Evolutionary conservation across 53 echinoderm and acorn worm genomes (phyloP).

Genomic region (Apostichopus leukothele): DNA sequence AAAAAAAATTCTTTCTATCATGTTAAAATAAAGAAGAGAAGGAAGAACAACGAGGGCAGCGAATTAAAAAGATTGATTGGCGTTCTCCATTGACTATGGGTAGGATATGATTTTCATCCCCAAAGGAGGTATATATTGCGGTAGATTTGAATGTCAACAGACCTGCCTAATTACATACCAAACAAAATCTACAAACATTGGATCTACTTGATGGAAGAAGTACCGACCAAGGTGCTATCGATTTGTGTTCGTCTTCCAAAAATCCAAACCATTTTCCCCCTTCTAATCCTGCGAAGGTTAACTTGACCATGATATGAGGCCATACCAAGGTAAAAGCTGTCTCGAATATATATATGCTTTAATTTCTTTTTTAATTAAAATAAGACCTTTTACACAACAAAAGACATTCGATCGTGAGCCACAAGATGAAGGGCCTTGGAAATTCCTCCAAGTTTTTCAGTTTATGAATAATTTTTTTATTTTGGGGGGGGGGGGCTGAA

Average conservation of each 20-base stretch:
- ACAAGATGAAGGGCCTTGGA: not conserved
- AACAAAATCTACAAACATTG: conserved; percentile 40
- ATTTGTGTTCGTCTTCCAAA: not conserved
- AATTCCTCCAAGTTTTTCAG: not conserved
- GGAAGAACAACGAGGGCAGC: conserved; percentile 19
- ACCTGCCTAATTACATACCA: conserved; percentile 21
- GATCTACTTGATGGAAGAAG: conserved; percentile 27
- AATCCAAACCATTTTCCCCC: conserved; percentile 12
- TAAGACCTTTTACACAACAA: not conserved
- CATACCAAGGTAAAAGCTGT: not conserved
- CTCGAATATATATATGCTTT: not conserved
- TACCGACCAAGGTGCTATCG: not conserved
- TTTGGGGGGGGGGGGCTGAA: too few relatives aligned
- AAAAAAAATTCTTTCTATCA: not conserved
- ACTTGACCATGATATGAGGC: conserved; percentile 28
- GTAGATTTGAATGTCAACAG: conserved; percentile 20
- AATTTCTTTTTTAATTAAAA: not conserved
- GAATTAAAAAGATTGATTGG: conserved; percentile 38
- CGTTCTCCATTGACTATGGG: not conserved
- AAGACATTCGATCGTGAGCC: not conserved
- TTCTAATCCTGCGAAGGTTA: not conserved
- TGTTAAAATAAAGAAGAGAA: not conserved
- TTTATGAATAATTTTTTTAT: too few relatives aligned
- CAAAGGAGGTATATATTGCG: conserved; percentile 6
- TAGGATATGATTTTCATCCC: conserved; percentile 7